Base-by-base conservation (phyloP, 2,113 vertebrate species). In the Megaptera novaeangliae region DNA sequence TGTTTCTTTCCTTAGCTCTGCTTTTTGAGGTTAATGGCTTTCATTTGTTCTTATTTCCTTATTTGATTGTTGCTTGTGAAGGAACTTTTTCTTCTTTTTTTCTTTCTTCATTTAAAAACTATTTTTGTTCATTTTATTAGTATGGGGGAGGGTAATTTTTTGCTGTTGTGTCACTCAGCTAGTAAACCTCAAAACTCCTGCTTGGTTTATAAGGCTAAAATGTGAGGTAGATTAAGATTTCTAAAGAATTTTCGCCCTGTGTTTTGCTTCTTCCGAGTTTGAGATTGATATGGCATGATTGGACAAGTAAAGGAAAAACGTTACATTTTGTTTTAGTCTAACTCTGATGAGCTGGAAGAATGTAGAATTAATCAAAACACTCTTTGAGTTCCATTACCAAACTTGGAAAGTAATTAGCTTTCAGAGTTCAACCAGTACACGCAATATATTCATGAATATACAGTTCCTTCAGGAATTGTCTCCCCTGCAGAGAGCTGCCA, bases 121-220 rank as follows among this genome's bases (percentile, higher is more conserved):
- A 44, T 88, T 93, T 94, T 88, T 90, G 46, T 69, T 88, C n/a
- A 23, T 88, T 91, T 84, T 88, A 71, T 71, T 88, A n/a, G 23
- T 21, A 15, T 29, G 27, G 7, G 17, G 34, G 64, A 91, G 34
- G 63, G 4, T 31, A 29, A 59, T 61, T 92, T 69, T 23, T 81
- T 80, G 20, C 49, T 72, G 14, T 23, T 13, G 3, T 1, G 1
- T 80, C 63, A n/a, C 57, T 87, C 15, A 80, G 36, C 57, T 29
- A 46, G 11, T 80, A 49, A 55, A 46, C 59, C 31, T 55, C 1
- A 4, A 95, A 63, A 59, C 15, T 8, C 13, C 2, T 31, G 36
- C 69, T 84, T 64, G 23, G 12, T 36, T 82, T 64, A 34, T 61
- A 83, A 71, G 66, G 25, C 6, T 75, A 71, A 89, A 36, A 49